Conservation (phyloP, 2,113 vertebrate genomes). For the Ctenomys sociabilis region DNA sequence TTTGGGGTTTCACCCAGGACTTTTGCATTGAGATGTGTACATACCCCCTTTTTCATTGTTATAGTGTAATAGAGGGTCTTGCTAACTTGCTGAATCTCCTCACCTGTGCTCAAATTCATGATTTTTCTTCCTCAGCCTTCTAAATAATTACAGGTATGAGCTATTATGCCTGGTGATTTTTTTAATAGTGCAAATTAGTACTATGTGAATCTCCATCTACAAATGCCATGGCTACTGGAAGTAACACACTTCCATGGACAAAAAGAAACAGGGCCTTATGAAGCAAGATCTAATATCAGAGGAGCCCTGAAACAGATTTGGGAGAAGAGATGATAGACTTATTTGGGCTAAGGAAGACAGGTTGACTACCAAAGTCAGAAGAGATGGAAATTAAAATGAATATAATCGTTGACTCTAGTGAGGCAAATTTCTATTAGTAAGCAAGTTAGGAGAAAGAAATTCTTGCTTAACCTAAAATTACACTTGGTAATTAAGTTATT, state of each 20-base stretch:
- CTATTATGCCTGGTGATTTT: background rate
- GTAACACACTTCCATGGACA: background rate
- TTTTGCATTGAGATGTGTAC: background rate
- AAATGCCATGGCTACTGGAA: background rate
- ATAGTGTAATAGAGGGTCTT: background rate
- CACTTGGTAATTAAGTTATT: background rate
- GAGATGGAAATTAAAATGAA: background rate
- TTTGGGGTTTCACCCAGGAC: background rate
- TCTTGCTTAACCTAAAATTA: background rate
- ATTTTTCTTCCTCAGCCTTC: background rate
- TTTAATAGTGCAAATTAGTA: background rate
- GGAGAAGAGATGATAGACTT: background rate
- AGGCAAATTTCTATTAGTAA: background rate
- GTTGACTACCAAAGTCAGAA: background rate
- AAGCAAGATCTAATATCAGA: background rate
- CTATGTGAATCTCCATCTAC: background rate
- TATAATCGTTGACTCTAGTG: background rate
- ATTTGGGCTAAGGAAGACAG: background rate
- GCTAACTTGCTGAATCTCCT: background rate
- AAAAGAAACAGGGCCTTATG: background rate
- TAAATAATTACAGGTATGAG: background rate
- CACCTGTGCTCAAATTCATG: background rate
- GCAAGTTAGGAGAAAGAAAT: background rate
- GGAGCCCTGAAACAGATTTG: background rate
- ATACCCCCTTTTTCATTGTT: background rate